Evolutionary conservation across 2,113 vertebrate species (phyloP), one percentile per base, ranked within the genome.

Genomic region (Gambusia affinis): DNA sequence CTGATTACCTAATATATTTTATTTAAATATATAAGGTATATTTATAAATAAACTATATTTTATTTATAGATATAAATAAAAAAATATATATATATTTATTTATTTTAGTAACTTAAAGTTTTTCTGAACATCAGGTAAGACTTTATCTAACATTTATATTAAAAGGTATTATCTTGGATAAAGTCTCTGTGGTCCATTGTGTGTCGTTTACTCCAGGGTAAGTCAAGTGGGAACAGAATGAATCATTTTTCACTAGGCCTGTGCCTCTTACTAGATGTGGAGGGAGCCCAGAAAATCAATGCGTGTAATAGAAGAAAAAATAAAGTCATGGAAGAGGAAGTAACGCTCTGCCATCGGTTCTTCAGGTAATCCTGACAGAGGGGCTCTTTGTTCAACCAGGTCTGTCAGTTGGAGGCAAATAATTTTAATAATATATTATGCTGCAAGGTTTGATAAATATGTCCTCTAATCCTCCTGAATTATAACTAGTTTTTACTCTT

Each of bases 271-370:
- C 66, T 72, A 64, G 57, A 57, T 82, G 73, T 77, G 35, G 54
- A 44, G 67, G 39, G 37, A 60, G 70, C 33, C 10, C 60, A 47
- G 64, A 62, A 64, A 80, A 78, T 80, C 80, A 68, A 80, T 86
- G 67, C 35, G 29, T 47, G 73, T 44, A 79, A 72, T 29, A 69
- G 35, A 62, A 79, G 51, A 71, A 62, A 27, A 22, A 8, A 66
- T 22, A 75, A 57, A 67, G 60, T 35, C n/a, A 37, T 60, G 47
- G 22, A 39, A 75, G 64, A 64, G 14, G 19, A 22, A 37, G 19
- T 42, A 72, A 54, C 29, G n/a, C 67, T 60, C 51, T 37, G 57
- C 64, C 62, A 66, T 22, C 27, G 33, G 11, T 51, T 29, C 22
- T n/a, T 12, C 15, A 17, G 61, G 17, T 47, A 47, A 47, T 7